Conservation (phyloP, 2,888 invertebrate genomes). For the Athripsodes cinereus region DNA sequence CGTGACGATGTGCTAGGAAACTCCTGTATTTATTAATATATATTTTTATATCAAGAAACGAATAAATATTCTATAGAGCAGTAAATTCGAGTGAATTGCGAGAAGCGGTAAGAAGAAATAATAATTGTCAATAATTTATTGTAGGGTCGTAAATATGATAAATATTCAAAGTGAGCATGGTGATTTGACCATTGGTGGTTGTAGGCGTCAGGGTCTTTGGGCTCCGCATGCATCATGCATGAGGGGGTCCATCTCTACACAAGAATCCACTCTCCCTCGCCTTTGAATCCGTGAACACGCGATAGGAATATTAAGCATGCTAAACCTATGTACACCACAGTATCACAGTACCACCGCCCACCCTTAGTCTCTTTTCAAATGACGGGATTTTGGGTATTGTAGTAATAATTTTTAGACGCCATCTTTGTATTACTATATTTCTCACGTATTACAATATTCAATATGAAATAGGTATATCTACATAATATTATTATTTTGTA, state of each 20-base stretch:
- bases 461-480: too few relatives aligned
- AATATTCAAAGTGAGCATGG: slow-evolving; percentile 6
- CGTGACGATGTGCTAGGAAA: too few relatives aligned
- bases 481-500: too few relatives aligned
- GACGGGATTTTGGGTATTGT: slow-evolving; percentile 21
- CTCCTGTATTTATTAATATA: too few relatives aligned
- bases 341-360: slow-evolving; percentile 7
- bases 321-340: neutral
- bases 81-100: too few relatives aligned
- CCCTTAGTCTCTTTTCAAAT: neutral
- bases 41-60: too few relatives aligned
- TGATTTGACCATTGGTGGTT: slow-evolving; percentile 6
- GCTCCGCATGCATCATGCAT: slow-evolving; percentile 26
- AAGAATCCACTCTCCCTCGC: slow-evolving; percentile 27
- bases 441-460: too few relatives aligned
- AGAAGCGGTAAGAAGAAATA: too few relatives aligned
- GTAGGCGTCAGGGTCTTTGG: slow-evolving; percentile 3
- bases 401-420: slow-evolving; percentile 18
- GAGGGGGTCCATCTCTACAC: slow-evolving; percentile 24
- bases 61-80: too few relatives aligned
- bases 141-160: neutral
- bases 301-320: slow-evolving; percentile 26
- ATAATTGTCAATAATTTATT: neutral
- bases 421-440: slow-evolving; percentile 5
- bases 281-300: slow-evolving; percentile 27